Evolutionary conservation across 2,797 vertebrate species (phyloP).

Genomic region (Microctenopoma stevenorrisi): DNA sequence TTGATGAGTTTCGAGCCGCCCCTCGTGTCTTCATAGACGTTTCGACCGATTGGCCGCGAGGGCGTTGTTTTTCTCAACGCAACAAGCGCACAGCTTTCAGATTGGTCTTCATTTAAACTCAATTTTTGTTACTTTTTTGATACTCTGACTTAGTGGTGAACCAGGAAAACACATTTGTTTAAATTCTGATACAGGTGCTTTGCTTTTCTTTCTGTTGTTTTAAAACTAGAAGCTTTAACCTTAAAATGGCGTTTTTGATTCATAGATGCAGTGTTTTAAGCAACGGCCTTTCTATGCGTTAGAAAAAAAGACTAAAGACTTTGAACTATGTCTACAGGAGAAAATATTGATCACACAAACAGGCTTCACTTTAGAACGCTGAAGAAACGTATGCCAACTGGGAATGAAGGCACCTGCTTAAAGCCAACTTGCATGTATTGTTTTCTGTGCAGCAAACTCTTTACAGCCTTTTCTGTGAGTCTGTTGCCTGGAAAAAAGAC

Average conservation of each 20-base stretch:
- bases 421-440: conserved; percentile 34
- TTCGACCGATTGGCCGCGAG: conserved; percentile 29
- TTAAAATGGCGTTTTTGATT: no score
- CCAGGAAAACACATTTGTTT: background rate
- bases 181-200: no score
- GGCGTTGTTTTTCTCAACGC: conserved; percentile 30
- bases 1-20: background rate
- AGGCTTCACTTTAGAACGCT: background rate
- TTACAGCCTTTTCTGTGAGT: conserved; percentile 55
- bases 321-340: background rate
- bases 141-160: background rate
- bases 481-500: conserved; percentile 39
- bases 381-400: conserved; percentile 3
- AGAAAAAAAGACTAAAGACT: background rate
- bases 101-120: conserved; percentile 40
- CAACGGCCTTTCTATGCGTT: background rate
- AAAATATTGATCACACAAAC: conserved; percentile 13
- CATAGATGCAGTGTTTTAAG: background rate
- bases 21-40: conserved; percentile 20
- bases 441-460: conserved; percentile 55
- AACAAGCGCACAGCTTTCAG: background rate
- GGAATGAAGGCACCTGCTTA: conserved; percentile 23
- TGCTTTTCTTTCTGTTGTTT: no score
- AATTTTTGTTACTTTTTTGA: no score
- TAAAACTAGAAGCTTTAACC: no score